Evolutionary conservation across 2,888 invertebrate species (phyloP).

Genomic region (Luperina nickerlii): DNA sequence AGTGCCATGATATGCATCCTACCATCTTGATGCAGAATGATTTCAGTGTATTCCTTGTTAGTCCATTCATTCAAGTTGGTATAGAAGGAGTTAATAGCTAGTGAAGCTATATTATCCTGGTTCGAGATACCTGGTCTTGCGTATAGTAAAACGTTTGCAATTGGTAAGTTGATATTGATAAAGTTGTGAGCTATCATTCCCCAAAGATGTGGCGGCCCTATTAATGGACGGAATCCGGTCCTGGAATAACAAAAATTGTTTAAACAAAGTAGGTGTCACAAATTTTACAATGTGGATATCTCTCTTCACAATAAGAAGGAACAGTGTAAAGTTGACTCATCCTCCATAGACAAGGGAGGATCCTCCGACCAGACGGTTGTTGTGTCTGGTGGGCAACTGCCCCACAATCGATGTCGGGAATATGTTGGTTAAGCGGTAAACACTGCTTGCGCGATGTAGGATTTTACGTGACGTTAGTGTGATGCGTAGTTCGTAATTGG

Average conservation of each 20-base stretch:
- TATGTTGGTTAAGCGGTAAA: background rate
- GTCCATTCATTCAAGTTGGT: constrained; percentile 81
- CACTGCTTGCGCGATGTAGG: background rate
- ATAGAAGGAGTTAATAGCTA: constrained; percentile 79
- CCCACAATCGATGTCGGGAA: no score
- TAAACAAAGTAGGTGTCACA: background rate
- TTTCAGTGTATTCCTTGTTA: constrained; percentile 75
- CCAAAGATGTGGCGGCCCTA: constrained; percentile 79
- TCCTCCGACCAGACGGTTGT: background rate
- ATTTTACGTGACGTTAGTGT: background rate
- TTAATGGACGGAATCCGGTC: constrained; percentile 73
- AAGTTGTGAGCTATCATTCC: constrained; percentile 84
- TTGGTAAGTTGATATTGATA: constrained; percentile 74
- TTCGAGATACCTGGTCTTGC: constrained; percentile 72
- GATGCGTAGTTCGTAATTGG: no score
- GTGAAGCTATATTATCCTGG: constrained; percentile 76
- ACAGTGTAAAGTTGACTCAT: background rate
- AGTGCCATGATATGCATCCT: constrained; percentile 79
- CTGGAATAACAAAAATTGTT: constrained; percentile 61
- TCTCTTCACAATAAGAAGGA: background rate
- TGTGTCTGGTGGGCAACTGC: background rate
- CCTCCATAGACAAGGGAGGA: background rate
- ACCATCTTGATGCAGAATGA: constrained; percentile 77
- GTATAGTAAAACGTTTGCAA: constrained; percentile 74
- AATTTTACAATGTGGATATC: no score